A percentile compares a stretch with the other conserved stretches of the same genome.
Conservation (phyloP, 2,797 vertebrate genomes). For the Labeo calbasu region DNA sequence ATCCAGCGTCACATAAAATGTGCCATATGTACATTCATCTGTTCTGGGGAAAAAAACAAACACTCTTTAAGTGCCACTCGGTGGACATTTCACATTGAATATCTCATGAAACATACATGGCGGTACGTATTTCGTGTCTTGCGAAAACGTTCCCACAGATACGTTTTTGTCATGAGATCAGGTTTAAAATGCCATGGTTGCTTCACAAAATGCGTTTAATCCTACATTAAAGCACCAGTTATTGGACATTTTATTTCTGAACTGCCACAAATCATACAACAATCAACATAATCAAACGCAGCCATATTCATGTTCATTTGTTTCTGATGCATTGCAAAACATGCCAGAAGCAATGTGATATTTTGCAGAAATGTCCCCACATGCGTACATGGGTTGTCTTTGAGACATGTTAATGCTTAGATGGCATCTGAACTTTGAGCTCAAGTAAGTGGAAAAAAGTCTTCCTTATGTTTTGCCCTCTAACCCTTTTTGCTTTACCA, state of each 20-base stretch:
- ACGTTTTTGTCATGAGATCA: too few relatives aligned
- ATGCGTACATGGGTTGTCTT: neutral
- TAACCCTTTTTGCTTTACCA: slow-evolving; percentile 8
- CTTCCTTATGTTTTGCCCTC: neutral
- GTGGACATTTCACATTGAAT: too few relatives aligned
- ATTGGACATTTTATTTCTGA: neutral
- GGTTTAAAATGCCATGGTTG: neutral
- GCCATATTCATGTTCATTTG: neutral
- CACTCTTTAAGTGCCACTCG: too few relatives aligned
- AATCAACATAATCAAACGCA: neutral
- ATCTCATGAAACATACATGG: too few relatives aligned
- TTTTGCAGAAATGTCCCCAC: neutral
- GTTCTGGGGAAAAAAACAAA: too few relatives aligned
- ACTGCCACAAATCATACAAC: neutral
- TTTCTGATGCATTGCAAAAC: neutral
- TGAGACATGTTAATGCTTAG: neutral
- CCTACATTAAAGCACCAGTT: neutral
- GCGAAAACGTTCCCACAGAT: too few relatives aligned
- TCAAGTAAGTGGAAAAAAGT: neutral
- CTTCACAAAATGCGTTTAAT: neutral
- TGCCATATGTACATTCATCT: too few relatives aligned
- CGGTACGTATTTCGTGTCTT: too few relatives aligned
- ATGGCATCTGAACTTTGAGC: neutral
- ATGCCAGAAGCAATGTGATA: neutral
- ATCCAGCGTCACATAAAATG: too few relatives aligned